phyloP scores from a whole-genome alignment of 92 coral and sea anemone species.

The Umimayanthus chanpuru region DNA sequence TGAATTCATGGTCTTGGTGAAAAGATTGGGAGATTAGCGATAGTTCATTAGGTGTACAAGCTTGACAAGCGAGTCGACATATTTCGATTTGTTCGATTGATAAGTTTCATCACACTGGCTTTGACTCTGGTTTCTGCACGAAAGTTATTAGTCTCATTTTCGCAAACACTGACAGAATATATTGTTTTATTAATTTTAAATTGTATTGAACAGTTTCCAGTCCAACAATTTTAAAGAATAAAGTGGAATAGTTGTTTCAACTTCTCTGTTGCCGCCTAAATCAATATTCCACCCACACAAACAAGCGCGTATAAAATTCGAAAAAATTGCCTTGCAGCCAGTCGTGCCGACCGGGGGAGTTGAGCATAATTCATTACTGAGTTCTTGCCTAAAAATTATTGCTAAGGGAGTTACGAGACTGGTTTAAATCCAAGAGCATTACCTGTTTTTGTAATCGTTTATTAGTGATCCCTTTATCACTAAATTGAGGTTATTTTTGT shows the following conservation, averaged over 20 bases:
- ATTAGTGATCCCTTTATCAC: neutral
- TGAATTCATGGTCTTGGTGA: slow-evolving; percentile 10
- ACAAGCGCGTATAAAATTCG: neutral
- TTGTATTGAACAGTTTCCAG: neutral
- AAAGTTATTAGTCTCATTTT: neutral
- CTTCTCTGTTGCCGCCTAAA: neutral
- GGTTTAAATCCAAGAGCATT: neutral
- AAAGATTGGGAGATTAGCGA: slow-evolving; percentile 37
- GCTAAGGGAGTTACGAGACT: neutral
- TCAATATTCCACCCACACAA: neutral
- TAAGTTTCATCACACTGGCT: neutral
- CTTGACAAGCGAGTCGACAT: slow-evolving; percentile 4
- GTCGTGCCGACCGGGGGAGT: neutral
- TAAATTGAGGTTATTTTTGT: neutral
- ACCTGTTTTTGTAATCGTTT: neutral
- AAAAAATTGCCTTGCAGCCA: neutral
- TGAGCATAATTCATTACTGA: neutral
- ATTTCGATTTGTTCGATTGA: neutral
- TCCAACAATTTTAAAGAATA: neutral
- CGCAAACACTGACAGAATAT: neutral
- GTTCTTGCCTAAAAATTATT: neutral
- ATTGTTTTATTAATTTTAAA: neutral
- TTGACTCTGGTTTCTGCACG: neutral
- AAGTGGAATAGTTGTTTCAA: neutral
- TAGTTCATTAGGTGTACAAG: neutral